Percentiles rank a stretch among this genome's conserved stretches.
phyloP scores from a whole-genome alignment of 2,888 invertebrate species.

The Laspeyria flexula region DNA sequence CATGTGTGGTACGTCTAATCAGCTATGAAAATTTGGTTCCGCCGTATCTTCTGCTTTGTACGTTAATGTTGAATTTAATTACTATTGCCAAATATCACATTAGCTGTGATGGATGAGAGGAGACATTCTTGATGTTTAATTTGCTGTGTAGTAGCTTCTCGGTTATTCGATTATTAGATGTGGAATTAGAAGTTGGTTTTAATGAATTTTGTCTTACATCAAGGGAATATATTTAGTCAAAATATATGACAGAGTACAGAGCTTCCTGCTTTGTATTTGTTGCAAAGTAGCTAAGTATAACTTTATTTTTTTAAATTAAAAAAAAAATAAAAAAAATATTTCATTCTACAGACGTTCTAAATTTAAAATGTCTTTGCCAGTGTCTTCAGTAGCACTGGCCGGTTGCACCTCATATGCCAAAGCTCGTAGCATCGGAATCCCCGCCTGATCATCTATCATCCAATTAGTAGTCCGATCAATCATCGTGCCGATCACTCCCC shows the following conservation, averaged over 20 bases:
- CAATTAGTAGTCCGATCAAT: conserved; percentile 92
- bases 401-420: background rate
- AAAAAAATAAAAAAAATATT: no score
- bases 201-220: conserved; percentile 5
- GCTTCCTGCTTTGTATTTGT: no score
- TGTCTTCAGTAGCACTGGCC: background rate
- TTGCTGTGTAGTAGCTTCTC: conserved; percentile 47
- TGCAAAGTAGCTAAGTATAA: no score
- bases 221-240: background rate
- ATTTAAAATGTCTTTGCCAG: background rate
- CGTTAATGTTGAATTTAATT: conserved; percentile 83
- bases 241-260: no score
- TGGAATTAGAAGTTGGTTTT: conserved; percentile 7
- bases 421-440: conserved; percentile 14
- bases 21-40: conserved; percentile 86
- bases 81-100: conserved; percentile 80
- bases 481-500: conserved; percentile 87
- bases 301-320: no score
- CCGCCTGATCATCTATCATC: conserved; percentile 88
- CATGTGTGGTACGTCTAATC: conserved; percentile 82
- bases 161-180: conserved; percentile 37
- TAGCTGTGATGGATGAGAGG: conserved; percentile 59
- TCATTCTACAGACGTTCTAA: no score
- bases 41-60: conserved; percentile 80
- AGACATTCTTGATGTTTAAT: conserved; percentile 75